Percentiles rank a stretch among this genome's conserved stretches.
Evolutionary conservation across 2,113 vertebrate species (phyloP).

Genomic region (Cyprinus carpio): DNA sequence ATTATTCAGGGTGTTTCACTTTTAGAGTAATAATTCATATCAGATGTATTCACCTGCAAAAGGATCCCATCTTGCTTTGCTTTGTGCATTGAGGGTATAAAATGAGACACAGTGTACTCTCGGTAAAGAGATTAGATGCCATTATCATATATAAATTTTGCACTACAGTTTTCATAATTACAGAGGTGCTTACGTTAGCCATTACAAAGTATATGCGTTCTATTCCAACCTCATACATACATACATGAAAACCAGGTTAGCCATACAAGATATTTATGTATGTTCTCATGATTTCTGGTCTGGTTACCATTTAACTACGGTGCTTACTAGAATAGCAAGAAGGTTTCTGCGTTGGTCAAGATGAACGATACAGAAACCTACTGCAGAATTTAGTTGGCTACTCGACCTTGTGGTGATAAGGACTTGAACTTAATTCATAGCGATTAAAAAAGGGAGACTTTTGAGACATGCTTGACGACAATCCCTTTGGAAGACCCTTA

Average conservation of each 20-base stretch:
- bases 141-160: neutral
- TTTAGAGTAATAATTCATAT: slow-evolving; percentile 45
- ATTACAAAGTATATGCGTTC: slow-evolving; percentile 1
- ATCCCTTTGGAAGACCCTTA: slow-evolving; percentile 23
- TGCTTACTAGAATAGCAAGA: slow-evolving; percentile 44
- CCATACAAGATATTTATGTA: slow-evolving; percentile 30
- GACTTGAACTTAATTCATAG: slow-evolving; percentile 59
- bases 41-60: slow-evolving; percentile 57
- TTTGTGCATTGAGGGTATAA: slow-evolving; percentile 22
- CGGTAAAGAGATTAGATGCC: neutral
- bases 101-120: slow-evolving; percentile 20
- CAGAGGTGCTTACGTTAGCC: slow-evolving; percentile 8
- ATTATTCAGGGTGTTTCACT: slow-evolving; percentile 31
- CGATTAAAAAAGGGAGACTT: slow-evolving; percentile 52
- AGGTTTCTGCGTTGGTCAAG: neutral
- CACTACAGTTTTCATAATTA: slow-evolving; percentile 7
- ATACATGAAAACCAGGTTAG: slow-evolving; percentile 19
- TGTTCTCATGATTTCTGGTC: slow-evolving; percentile 33
- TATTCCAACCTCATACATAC: slow-evolving; percentile 14
- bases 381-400: neutral
- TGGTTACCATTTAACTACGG: slow-evolving; percentile 29
- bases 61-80: slow-evolving; percentile 51
- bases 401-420: slow-evolving; percentile 16
- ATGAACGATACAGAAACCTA: neutral
- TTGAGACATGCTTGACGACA: slow-evolving; percentile 44